Percentiles rank a stretch among this genome's conserved stretches.
These are phyloP conservation scores for Aspiorhynchus laticeps DNA, from an alignment of 2,113 vertebrate genomes.

Conservation along the genomic window DNA sequence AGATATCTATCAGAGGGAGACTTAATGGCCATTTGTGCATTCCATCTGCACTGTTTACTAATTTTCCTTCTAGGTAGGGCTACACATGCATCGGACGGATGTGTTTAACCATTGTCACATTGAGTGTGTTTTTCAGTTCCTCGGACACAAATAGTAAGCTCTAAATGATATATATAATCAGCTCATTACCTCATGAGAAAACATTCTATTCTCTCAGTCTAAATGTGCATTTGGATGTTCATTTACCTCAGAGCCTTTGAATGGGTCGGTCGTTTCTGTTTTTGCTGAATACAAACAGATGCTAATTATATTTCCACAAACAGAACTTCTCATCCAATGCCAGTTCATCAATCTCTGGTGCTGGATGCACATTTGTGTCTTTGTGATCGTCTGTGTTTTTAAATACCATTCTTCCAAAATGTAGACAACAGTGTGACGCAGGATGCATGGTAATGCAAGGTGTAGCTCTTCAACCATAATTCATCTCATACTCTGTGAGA, in stretches of 20 bases:
- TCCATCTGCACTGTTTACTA: neutral
- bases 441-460: neutral
- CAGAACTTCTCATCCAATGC: neutral
- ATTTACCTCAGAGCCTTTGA: neutral
- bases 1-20: neutral
- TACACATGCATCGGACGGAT: neutral
- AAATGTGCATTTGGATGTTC: neutral
- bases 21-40: neutral
- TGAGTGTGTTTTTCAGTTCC: neutral
- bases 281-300: constrained; percentile 11
- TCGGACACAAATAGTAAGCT: constrained; percentile 3
- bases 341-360: neutral
- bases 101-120: neutral
- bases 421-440: neutral
- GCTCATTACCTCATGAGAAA: constrained; percentile 11
- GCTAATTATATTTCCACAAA: neutral
- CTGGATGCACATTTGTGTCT: neutral
- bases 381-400: constrained; percentile 32
- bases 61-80: neutral
- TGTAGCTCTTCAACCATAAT: constrained; percentile 20
- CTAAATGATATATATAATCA: constrained; percentile 12
- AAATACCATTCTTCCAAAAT: constrained; percentile 21
- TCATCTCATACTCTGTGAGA: constrained; percentile 38
- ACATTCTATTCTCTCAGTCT: neutral
- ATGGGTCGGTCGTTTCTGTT: neutral